Base-by-base conservation (phyloP, 2,113 vertebrate species). In the Myiopsitta monachus region DNA sequence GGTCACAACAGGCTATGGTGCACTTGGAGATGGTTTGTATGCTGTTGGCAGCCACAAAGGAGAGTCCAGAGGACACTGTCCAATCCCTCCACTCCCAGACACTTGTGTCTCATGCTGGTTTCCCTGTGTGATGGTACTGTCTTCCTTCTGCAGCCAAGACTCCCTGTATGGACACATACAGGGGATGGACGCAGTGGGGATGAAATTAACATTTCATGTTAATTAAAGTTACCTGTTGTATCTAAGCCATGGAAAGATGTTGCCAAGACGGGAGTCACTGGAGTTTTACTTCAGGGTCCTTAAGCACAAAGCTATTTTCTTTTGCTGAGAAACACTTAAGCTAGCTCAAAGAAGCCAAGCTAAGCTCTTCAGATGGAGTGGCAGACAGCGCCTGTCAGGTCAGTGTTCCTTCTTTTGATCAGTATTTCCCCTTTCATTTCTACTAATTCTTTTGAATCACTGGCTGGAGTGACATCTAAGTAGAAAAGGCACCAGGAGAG, bases 171-270 rank as follows among this genome's bases (percentile, higher is more conserved):
- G 33, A 22, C 27, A 9, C 19, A n/a, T 57, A 9, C 19, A 57
- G 55, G 55, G 55, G 33, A 33, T 24, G n/a, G 38, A 26, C 8
- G 13, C 23, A n/a, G 41, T n/a, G 26, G 22, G 10, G 11, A 51
- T 54, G 41, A 31, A 62, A 47, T 55, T 22, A 55, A 22, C n/a
- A n/a, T n/a, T n/a, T n/a, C n/a, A n/a, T n/a, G n/a, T n/a, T n/a
- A n/a, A 6, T 38, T 31, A 38, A 30, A 9, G 11, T 68, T 43
- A 55, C 61, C 12, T 1, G 0, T 38, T n/a, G 47, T 2, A 0
- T 49, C 54, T 55, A 36, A 84, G 31, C 47, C 54, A 38, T 1
- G 9, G 67, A 39, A 73, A 74, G 36, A 10, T 49, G 31, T 15
- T 74, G 43, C 19, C 36, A 78, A 57, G 36, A 11, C n/a, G 55